These are phyloP conservation scores for Lagenorhynchus albirostris DNA, from an alignment of 2,113 vertebrate genomes.

Conservation along the genomic window DNA sequence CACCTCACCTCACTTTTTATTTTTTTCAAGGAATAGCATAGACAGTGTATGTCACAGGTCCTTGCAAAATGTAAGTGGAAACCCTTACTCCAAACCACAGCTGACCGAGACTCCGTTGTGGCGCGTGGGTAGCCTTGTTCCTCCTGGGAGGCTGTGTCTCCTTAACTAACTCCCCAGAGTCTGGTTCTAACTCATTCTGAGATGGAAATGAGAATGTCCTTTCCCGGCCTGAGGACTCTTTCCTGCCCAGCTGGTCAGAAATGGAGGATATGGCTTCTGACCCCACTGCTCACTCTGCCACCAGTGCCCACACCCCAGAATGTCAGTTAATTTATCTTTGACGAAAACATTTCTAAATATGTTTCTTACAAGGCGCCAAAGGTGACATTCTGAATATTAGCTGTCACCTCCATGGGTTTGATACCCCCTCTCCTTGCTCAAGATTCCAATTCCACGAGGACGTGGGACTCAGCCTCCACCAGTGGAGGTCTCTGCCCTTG, in stretches of 20 bases:
- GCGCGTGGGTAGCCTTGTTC: not conserved
- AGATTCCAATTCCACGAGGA: too few species aligned
- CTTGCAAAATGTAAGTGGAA: not conserved
- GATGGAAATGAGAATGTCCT: not conserved
- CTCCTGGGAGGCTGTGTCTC: not conserved
- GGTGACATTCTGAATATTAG: not conserved
- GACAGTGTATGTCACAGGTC: not conserved
- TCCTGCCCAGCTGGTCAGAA: not conserved
- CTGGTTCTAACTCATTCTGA: not conserved
- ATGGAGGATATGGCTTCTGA: not conserved
- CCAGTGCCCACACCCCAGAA: too few species aligned
- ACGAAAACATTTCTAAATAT: not conserved
- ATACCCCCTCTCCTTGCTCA: not conserved
- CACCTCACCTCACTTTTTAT: not conserved
- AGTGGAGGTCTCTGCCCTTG: not conserved
- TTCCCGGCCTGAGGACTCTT: not conserved
- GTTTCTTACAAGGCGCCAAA: not conserved
- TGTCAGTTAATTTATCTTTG: too few species aligned
- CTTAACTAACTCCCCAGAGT: not conserved
- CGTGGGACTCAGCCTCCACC: not conserved
- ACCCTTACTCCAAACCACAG: not conserved
- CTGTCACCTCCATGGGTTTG: rapidly evolving
- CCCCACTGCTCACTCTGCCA: too few species aligned
- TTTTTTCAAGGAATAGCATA: not conserved
- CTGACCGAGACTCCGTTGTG: not conserved